These are phyloP conservation scores for Gymnopithys bicolor DNA, from an alignment of 2,797 vertebrate genomes.

Conservation along the genomic window DNA sequence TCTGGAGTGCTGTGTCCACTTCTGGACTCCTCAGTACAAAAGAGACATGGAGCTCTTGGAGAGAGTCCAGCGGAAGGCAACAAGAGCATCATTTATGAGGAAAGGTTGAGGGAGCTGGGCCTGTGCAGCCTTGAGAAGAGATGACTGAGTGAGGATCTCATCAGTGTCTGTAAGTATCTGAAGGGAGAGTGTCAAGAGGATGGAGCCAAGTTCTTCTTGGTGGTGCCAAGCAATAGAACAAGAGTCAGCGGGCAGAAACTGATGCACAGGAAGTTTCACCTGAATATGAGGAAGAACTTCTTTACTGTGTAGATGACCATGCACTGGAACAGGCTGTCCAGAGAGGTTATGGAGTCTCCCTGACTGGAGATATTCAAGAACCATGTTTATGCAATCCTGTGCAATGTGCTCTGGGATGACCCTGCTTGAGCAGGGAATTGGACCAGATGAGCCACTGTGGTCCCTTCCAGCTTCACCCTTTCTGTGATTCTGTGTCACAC, in stretches of 20 bases:
- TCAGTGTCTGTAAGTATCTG: not conserved
- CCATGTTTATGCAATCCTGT: not conserved
- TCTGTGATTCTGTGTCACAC: accelerated
- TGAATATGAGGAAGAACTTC: not conserved
- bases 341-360: not conserved
- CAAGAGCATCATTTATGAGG: not conserved
- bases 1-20: not conserved
- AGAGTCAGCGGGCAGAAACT: not conserved
- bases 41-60: not conserved
- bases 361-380: not conserved
- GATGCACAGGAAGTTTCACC: not conserved
- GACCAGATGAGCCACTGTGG: not conserved
- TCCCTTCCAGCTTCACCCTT: not conserved
- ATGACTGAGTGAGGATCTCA: not conserved
- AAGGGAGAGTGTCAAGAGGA: not conserved
- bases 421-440: not conserved
- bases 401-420: not conserved
- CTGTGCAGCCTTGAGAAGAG: not conserved
- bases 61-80: not conserved
- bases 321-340: not conserved
- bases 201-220: not conserved
- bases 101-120: not conserved
- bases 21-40: not conserved
- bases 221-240: not conserved
- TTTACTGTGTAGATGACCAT: not conserved